These are phyloP conservation scores for Melanotaenia trifasciata DNA, from an alignment of 2,797 vertebrate genomes.

Conservation along the genomic window DNA sequence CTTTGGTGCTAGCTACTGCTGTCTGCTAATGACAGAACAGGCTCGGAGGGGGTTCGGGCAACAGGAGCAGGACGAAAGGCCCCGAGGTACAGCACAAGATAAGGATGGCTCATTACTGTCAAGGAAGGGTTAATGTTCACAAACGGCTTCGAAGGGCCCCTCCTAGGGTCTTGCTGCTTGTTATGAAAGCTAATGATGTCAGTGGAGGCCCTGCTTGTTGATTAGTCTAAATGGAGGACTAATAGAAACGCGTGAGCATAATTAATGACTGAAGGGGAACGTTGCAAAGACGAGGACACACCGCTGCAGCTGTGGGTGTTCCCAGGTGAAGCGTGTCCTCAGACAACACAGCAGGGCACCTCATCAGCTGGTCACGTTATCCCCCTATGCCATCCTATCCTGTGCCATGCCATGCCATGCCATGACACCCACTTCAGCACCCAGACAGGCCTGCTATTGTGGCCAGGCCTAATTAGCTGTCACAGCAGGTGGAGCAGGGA, in stretches of 20 bases:
- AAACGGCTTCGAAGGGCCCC: conserved; percentile 61
- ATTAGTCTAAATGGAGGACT: conserved; percentile 79
- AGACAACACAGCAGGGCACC: conserved; percentile 65
- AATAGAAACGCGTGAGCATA: conserved; percentile 74
- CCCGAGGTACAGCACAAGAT: conserved; percentile 58
- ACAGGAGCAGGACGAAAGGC: conserved; percentile 61
- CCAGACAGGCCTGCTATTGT: conserved; percentile 71
- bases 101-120: conserved; percentile 64
- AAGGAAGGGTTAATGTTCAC: conserved; percentile 73
- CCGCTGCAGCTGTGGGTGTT: conserved; percentile 49
- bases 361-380: conserved; percentile 67
- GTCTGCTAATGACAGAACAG: conserved; percentile 70
- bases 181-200: conserved; percentile 81
- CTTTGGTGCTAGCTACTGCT: conserved; percentile 62
- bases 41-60: conserved; percentile 55
- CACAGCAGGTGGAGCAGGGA: conserved; percentile 78
- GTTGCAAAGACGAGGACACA: conserved; percentile 59
- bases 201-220: conserved; percentile 77
- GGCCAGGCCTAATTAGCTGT: conserved; percentile 82
- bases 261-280: conserved; percentile 77
- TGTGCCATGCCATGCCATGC: conserved; percentile 65
- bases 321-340: conserved; percentile 57
- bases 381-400: conserved; percentile 53
- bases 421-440: conserved; percentile 70
- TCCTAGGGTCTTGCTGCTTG: conserved; percentile 66